Conservation (phyloP, 2,888 invertebrate species). For the Ecdyonurus torrentis region DNA sequence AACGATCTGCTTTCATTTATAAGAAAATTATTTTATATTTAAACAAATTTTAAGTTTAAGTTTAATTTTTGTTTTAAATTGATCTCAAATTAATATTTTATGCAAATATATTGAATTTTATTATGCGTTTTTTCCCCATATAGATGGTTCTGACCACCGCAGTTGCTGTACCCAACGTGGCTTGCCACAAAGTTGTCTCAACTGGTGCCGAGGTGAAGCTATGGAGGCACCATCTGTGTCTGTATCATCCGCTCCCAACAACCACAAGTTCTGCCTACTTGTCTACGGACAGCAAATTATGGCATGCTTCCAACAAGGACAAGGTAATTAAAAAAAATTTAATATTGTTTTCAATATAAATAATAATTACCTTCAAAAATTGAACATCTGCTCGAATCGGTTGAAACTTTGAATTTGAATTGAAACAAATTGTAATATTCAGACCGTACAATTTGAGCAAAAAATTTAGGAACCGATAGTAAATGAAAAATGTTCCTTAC, state of each 20-base stretch:
- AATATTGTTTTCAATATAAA: too few species aligned
- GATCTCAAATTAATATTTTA: too few species aligned
- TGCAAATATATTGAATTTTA: too few species aligned
- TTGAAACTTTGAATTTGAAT: too few species aligned
- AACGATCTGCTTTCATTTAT: not conserved
- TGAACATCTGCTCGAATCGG: too few species aligned
- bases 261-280: conserved; percentile 47
- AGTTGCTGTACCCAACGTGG: conserved; percentile 66
- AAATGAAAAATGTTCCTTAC: too few species aligned
- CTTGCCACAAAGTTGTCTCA: conserved; percentile 63
- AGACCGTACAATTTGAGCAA: too few species aligned
- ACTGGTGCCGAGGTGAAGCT: conserved; percentile 68
- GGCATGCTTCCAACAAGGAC: conserved; percentile 64
- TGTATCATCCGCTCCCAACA: conserved; percentile 16
- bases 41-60: not conserved
- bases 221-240: conserved; percentile 28
- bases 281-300: conserved; percentile 59
- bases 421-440: too few species aligned
- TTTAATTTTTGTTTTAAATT: not conserved
- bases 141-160: conserved; percentile 54
- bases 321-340: too few species aligned
- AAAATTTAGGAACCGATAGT: too few species aligned
- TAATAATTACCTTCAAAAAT: too few species aligned
- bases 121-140: too few species aligned
- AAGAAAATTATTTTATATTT: not conserved